These are phyloP conservation scores for Drosophila teissieri DNA, from an alignment of 1,140 invertebrate species.

Conservation along the genomic window DNA sequence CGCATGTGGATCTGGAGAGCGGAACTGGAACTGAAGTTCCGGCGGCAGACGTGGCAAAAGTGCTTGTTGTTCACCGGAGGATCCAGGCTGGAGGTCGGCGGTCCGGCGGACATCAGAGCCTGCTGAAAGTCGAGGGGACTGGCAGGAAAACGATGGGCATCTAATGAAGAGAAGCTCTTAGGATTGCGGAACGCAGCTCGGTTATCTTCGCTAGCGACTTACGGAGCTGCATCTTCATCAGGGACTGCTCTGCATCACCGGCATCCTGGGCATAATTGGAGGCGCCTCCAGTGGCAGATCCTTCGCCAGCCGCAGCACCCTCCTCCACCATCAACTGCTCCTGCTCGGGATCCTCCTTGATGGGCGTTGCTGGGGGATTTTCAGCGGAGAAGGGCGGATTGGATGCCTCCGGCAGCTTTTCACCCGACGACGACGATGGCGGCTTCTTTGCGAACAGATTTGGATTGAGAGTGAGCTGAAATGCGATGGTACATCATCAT, in stretches of 20 bases:
- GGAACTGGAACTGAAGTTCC: constrained; percentile 98
- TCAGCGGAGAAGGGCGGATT: constrained; percentile 13
- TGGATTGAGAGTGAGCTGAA: constrained; percentile 76
- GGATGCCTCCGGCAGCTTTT: constrained; percentile 27
- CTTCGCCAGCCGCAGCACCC: constrained; percentile 28
- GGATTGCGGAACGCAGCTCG: not conserved
- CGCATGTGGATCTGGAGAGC: constrained; percentile 99
- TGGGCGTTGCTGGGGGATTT: constrained; percentile 23
- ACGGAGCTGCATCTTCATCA: constrained; percentile 84
- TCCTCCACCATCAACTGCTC: constrained; percentile 48
- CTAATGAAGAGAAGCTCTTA: constrained; percentile 21
- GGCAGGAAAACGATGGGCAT: constrained; percentile 80
- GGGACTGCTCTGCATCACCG: constrained; percentile 72
- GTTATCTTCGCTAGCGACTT: constrained; percentile 33
- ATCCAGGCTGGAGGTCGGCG: constrained; percentile 74
- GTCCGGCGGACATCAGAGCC: constrained; percentile 77
- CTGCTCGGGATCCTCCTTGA: constrained; percentile 68
- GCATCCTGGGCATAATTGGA: constrained; percentile 48
- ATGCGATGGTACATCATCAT: too few relatives aligned
- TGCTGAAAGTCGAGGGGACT: constrained; percentile 80
- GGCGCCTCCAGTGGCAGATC: not conserved
- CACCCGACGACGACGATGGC: constrained; percentile 19
- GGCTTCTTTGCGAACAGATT: constrained; percentile 79
- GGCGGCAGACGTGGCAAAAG: constrained; percentile 97
- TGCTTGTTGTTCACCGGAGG: constrained; percentile 89